Evolutionary conservation across 2,113 vertebrate genomes (phyloP), one percentile per base, ranked within the genome.

Genomic region (Xiphorhynchus elegans): DNA sequence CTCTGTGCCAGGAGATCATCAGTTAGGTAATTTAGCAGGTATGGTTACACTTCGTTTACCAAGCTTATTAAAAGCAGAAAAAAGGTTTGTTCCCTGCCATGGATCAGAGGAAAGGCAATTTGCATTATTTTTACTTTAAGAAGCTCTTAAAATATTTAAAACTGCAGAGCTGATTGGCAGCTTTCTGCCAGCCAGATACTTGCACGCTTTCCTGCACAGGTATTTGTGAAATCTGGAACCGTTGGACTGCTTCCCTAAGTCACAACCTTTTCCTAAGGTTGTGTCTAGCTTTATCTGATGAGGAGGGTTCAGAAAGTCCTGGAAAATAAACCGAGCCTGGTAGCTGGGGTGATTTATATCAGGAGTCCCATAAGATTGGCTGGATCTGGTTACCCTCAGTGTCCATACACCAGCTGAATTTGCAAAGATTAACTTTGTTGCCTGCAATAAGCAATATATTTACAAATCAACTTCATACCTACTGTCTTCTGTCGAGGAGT

Each of bases 1-100:
- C 82, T 81, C 66, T 17, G 9, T 92, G 90, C 92, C 87, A 86
- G 37, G 47, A 88, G 82, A 90, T 87, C 84, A 69, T 95, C 84
- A 68, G 79, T 74, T 88, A 79, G 93, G 86, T 95, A 90, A 93
- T 92, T 82, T 76, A 90, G 92, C 86, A 96, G 96, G 92, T 97
- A 95, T 29, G 69, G 92, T 86, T 86, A 79, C 81, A 88, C 33
- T 95, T 96, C 17, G 3, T 81, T 91, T 94, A 93, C 78, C 28
- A 75, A 81, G 66, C 40, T 88, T 96, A 84, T 87, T 89, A 91
- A 84, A 92, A 31, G 13, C 1, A 7, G 40, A 67, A 73, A 49
- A 24, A 35, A 35, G 33, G 47, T 79, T 94, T 82, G 29, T 83
- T 89, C 52, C 29, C 58, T 87, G 59, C 21, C 9, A n/a, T 69